Evolutionary conservation across 2,113 vertebrate genomes (phyloP).

Genomic region (Psettodes erumei): DNA sequence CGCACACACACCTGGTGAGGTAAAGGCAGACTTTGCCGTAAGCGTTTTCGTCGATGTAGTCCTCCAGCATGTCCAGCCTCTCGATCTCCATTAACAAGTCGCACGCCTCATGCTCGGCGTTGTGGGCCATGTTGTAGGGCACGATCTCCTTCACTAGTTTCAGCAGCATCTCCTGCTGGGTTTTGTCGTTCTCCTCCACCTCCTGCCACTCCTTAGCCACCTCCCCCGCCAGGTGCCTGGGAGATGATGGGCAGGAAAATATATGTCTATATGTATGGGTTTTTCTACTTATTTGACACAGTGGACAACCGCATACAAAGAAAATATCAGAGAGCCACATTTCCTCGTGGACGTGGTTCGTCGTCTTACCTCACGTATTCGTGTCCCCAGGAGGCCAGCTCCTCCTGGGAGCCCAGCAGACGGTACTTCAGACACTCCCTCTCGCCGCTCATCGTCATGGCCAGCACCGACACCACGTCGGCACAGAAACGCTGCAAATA

Average conservation of each 20-base stretch:
- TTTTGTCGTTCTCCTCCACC: conserved; percentile 93
- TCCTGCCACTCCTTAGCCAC: conserved; percentile 99
- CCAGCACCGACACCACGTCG: conserved; percentile 96
- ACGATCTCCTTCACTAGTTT: conserved; percentile 96
- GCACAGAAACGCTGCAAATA: conserved; percentile 91
- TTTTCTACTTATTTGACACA: neutral
- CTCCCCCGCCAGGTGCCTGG: conserved; percentile 94
- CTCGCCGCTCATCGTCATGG: conserved; percentile 99
- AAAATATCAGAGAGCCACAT: neutral
- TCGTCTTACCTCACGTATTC: conserved; percentile 89
- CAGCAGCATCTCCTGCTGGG: conserved; percentile 91
- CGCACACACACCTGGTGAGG: conserved; percentile 91
- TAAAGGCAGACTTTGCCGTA: conserved; percentile 99
- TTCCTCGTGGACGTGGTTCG: no score
- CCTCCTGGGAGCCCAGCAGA: conserved; percentile 94
- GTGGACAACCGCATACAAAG: neutral
- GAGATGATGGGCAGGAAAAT: neutral
- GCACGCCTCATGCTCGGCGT: conserved; percentile 96
- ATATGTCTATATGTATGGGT: no score
- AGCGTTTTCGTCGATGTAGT: conserved; percentile 96
- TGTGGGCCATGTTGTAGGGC: conserved; percentile 99
- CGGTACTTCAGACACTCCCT: conserved; percentile 97
- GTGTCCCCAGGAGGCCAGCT: conserved; percentile 97
- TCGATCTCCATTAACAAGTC: conserved; percentile 99
- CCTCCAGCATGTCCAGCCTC: conserved; percentile 95